Evolutionary conservation across 2,113 vertebrate genomes (phyloP).

Genomic region (Phainopepla nitens): DNA sequence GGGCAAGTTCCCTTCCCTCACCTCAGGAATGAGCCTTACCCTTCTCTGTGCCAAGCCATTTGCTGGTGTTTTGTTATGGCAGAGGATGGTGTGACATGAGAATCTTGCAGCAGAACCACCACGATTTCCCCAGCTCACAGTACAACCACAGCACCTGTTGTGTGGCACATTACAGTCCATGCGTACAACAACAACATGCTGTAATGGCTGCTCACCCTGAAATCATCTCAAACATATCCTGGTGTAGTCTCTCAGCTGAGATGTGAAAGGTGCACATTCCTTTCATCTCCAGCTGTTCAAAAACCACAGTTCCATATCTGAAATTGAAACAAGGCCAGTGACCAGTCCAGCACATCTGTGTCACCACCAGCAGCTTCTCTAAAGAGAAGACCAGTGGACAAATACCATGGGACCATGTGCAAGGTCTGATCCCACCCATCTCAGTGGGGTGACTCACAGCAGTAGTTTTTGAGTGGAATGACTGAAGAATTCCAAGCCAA

Average conservation of each 20-base stretch:
- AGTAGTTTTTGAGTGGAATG: background rate
- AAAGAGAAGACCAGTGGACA: background rate
- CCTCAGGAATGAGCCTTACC: background rate
- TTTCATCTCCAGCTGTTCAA: background rate
- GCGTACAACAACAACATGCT: background rate
- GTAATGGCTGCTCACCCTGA: background rate
- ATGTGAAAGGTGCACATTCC: background rate
- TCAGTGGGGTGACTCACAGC: background rate
- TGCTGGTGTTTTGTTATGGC: background rate
- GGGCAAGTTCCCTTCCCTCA: background rate
- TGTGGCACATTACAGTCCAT: background rate
- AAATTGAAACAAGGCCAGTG: background rate
- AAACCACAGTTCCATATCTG: background rate
- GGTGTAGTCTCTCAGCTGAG: background rate
- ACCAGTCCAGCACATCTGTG: background rate
- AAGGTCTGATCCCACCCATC: background rate
- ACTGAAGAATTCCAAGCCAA: background rate
- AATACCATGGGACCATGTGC: background rate
- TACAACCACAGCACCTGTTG: background rate
- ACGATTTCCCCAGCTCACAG: background rate
- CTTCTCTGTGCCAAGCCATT: background rate
- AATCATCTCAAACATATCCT: background rate
- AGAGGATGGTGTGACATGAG: background rate
- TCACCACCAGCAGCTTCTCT: background rate
- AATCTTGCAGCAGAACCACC: background rate